Conservation (phyloP, 1,140 invertebrate species). For the Aricia agestis region DNA sequence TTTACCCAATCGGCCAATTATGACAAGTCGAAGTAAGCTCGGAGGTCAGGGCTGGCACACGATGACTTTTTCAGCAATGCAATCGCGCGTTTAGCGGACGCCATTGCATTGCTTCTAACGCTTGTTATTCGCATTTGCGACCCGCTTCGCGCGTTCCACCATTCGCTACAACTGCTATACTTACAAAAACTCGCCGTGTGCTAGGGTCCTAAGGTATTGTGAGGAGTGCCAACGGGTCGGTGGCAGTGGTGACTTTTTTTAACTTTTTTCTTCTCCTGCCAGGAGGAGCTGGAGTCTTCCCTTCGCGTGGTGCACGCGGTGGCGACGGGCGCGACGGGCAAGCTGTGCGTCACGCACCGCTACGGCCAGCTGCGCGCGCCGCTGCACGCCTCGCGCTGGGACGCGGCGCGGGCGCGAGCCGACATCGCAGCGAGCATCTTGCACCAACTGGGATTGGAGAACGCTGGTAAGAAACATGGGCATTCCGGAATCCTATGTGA, state of each 20-base stretch:
- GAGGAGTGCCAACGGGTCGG: too few relatives aligned
- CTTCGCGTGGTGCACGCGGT: conserved; percentile 84
- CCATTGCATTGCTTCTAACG: too few relatives aligned
- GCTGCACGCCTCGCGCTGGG: conserved; percentile 80
- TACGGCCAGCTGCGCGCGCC: conserved; percentile 81
- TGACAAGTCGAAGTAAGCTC: too few relatives aligned
- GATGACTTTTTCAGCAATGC: too few relatives aligned
- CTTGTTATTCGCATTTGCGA: too few relatives aligned
- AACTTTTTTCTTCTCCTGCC: conserved; percentile 6
- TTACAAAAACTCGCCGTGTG: too few relatives aligned
- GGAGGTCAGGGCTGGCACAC: too few relatives aligned
- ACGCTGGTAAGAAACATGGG: conserved; percentile 72
- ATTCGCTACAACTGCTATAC: too few relatives aligned
- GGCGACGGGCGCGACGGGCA: conserved; percentile 81
- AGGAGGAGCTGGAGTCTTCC: conserved; percentile 81
- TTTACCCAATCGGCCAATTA: too few relatives aligned
- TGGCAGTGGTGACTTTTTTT: background rate
- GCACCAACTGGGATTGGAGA: conserved; percentile 81
- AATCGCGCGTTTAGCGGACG: too few relatives aligned
- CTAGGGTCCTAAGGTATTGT: too few relatives aligned
- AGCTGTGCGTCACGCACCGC: conserved; percentile 82
- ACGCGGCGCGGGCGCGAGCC: conserved; percentile 82
- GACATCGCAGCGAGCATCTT: conserved; percentile 84
- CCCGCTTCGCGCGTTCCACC: too few relatives aligned
- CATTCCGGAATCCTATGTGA: background rate